Evolutionary conservation across 2,797 vertebrate genomes (phyloP).

Genomic region (Darevskia mixta): DNA sequence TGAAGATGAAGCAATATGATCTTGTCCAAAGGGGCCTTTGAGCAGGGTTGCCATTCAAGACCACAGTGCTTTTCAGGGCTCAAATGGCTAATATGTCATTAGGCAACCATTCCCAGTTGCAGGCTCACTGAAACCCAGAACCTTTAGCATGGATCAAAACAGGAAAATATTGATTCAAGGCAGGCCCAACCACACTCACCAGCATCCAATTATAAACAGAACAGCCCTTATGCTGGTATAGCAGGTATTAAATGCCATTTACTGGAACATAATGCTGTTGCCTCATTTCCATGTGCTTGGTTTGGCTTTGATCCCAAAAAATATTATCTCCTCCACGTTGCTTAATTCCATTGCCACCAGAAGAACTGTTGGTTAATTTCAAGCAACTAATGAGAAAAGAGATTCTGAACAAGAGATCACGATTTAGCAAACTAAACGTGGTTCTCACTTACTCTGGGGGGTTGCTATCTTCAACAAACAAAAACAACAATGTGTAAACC

Average conservation of each 20-base stretch:
- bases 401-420: slow-evolving; percentile 1
- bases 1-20: not conserved
- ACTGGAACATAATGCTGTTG: not conserved
- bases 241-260: slow-evolving; percentile 15
- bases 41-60: not conserved
- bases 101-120: not conserved
- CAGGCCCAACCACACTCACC: not conserved
- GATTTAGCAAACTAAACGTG: not conserved
- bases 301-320: not conserved
- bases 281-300: not conserved
- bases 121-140: not conserved
- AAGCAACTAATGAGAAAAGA: not conserved
- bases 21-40: not conserved
- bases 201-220: not conserved
- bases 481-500: slow-evolving; percentile 36
- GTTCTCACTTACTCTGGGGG: not conserved
- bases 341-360: not conserved
- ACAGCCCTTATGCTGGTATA: not conserved
- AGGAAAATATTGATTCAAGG: not conserved
- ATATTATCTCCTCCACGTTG: not conserved
- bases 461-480: not conserved
- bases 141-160: not conserved
- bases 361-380: not conserved
- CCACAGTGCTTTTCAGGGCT: not conserved
- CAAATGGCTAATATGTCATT: not conserved